Evolutionary conservation across 2,888 invertebrate species (phyloP).

Genomic region (Leptopilina syphax): DNA sequence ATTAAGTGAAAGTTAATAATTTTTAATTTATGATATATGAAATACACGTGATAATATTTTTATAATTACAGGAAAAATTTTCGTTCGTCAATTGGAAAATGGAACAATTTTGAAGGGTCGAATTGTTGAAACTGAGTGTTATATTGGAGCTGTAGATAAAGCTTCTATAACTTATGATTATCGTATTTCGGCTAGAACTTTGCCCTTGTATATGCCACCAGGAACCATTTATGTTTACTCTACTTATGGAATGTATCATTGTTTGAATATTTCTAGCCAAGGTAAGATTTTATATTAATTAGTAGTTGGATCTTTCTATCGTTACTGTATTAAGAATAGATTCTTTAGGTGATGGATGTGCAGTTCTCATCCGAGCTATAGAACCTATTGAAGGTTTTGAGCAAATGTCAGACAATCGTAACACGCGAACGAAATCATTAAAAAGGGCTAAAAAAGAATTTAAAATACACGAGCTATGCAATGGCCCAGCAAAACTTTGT

Average conservation of each 20-base stretch:
- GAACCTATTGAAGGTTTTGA: constrained; percentile 82
- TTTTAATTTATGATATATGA: no score
- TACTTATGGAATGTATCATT: constrained; percentile 87
- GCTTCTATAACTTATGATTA: constrained; percentile 82
- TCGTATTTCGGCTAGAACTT: constrained; percentile 81
- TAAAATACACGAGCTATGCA: constrained; percentile 80
- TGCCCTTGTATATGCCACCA: constrained; percentile 85
- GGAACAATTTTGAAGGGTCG: constrained; percentile 79
- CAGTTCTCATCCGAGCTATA: constrained; percentile 82
- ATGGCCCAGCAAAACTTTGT: constrained; percentile 86
- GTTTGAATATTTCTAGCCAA: constrained; percentile 84
- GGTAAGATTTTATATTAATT: constrained; percentile 72
- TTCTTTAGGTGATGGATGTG: constrained; percentile 79
- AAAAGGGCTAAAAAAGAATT: constrained; percentile 67
- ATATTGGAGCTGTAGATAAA: constrained; percentile 83
- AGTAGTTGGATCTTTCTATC: no score
- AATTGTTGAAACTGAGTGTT: constrained; percentile 87
- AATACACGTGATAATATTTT: no score
- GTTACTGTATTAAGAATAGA: neutral
- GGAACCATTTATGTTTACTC: constrained; percentile 86
- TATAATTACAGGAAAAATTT: constrained; percentile 78
- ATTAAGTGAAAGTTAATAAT: no score
- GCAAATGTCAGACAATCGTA: constrained; percentile 78
- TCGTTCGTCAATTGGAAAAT: constrained; percentile 80
- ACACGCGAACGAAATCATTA: constrained; percentile 57